These are phyloP conservation scores for Tokudaia muenninki DNA, from an alignment of 2,797 vertebrate genomes.

Conservation along the genomic window DNA sequence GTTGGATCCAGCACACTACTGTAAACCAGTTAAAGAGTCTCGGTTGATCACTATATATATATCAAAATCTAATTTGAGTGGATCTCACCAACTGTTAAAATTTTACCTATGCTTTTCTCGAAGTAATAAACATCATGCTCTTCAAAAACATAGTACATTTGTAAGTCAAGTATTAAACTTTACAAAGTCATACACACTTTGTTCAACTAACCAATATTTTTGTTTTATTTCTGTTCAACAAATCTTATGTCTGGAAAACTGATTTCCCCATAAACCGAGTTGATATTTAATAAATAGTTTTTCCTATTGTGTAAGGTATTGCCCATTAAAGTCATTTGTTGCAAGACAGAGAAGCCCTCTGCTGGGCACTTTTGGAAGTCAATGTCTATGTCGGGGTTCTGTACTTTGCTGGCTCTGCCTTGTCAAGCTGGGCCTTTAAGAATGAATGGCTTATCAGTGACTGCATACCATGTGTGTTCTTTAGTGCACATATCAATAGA, in stretches of 20 bases:
- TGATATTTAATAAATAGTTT: slow-evolving; percentile 27
- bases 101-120: not conserved
- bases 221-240: slow-evolving; percentile 39
- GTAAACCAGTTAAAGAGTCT: not conserved
- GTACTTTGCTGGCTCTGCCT: not conserved
- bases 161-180: not conserved
- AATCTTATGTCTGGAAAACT: not conserved
- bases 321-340: not conserved
- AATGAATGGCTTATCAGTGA: too few species aligned
- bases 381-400: not conserved
- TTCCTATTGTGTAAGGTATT: not conserved
- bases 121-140: not conserved
- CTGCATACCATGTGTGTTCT: too few species aligned
- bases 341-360: slow-evolving; percentile 75
- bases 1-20: not conserved
- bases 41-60: not conserved
- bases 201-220: not conserved
- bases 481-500: too few species aligned
- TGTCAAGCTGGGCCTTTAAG: not conserved
- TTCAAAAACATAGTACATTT: not conserved
- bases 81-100: not conserved
- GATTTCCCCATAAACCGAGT: slow-evolving; percentile 19
- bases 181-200: slow-evolving; percentile 4
- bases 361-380: slow-evolving; percentile 46
- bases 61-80: not conserved